A percentile compares a stretch with the other conserved stretches of the same genome.
Conservation (phyloP, 2,113 vertebrate genomes). For the Semnornis frantzii region DNA sequence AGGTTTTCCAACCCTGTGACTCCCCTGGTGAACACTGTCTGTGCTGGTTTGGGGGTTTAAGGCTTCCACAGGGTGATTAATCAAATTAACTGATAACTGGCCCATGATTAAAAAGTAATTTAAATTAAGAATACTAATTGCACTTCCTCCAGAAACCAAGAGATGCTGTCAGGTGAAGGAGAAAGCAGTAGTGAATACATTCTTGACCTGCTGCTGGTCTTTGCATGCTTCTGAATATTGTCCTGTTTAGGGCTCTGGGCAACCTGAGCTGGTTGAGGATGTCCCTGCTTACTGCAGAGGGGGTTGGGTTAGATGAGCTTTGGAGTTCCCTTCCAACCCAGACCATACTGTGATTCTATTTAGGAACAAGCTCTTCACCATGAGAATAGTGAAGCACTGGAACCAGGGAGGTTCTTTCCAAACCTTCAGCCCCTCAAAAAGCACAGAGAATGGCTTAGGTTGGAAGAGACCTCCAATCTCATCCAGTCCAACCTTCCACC, state of each 20-base stretch:
- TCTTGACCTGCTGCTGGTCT: neutral
- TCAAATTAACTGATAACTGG: neutral
- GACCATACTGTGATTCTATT: no score
- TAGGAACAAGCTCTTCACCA: no score
- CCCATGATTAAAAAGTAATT: neutral
- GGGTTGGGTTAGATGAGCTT: no score
- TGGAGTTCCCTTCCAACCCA: no score
- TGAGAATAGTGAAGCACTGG: no score
- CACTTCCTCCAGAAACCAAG: neutral
- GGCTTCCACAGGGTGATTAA: neutral
- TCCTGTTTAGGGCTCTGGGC: fast-evolving
- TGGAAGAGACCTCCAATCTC: no score
- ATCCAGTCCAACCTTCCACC: no score
- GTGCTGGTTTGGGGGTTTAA: neutral
- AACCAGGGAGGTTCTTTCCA: neutral
- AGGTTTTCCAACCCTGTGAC: neutral
- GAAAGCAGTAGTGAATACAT: neutral
- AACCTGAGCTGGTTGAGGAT: no score
- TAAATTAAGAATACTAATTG: neutral
- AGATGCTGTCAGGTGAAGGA: neutral
- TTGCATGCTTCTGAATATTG: neutral
- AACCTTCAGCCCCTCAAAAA: neutral
- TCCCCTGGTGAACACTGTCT: neutral
- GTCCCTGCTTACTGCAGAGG: no score
- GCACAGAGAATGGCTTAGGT: no score